Conservation (phyloP, 2,888 invertebrate genomes). For the Arctia plantaginis region DNA sequence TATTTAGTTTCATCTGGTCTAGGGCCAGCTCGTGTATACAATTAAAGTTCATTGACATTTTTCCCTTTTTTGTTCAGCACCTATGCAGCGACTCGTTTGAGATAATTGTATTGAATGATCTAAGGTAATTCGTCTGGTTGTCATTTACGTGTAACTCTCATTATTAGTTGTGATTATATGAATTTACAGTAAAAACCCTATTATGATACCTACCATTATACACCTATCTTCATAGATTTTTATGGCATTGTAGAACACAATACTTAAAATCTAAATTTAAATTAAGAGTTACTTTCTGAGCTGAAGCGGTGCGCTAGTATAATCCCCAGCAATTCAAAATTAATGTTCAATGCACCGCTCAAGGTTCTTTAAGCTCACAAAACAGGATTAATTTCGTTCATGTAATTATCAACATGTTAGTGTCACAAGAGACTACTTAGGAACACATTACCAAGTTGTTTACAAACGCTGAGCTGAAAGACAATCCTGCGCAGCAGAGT, state of each 20-base stretch:
- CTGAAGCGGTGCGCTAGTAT: neutral
- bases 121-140: neutral
- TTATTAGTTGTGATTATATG: neutral
- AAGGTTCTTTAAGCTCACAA: neutral
- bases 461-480: slow-evolving; percentile 12
- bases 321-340: neutral
- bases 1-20: neutral
- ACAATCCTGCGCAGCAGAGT: slow-evolving; percentile 3
- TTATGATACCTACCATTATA: too few relatives aligned
- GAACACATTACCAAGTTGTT: slow-evolving; percentile 5
- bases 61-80: neutral
- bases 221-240: neutral
- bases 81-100: neutral
- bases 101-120: neutral
- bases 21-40: neutral
- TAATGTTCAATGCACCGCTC: neutral
- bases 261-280: neutral
- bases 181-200: neutral
- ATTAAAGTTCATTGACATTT: neutral
- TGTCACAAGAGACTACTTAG: slow-evolving; percentile 4
- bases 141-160: neutral
- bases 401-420: neutral
- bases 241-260: neutral
- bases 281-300: neutral
- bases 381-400: slow-evolving; percentile 12